Base-by-base conservation (phyloP, 2,888 invertebrate genomes). In the Cephus pygmeus region DNA sequence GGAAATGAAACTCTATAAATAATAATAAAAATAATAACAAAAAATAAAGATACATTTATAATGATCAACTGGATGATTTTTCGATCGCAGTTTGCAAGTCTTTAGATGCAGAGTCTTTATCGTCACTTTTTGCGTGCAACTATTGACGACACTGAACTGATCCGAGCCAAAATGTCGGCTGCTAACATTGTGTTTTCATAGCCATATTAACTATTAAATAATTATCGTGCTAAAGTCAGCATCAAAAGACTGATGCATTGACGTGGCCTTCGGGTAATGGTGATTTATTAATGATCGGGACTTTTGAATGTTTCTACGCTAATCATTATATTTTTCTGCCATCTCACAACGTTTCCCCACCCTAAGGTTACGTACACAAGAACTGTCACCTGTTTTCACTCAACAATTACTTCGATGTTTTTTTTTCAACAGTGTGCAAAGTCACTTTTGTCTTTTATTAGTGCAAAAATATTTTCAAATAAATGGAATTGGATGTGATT, bases 181-280 rank as follows among this genome's bases (percentile, higher is more conserved):
- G 77, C 77, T 80, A 77, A 73, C 35, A 9, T 56, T 74, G n/a
- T 69, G 74, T 40, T 77, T 80, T 80, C 75, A 80, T 77, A 31
- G 34, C n/a, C 76, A 34, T 76, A 73, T 74, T 73, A 73, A 73
- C 56, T 30, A 34, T 15, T 35, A 73, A 71, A 30, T 36, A 34
- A 15, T 75, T 69, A 23, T 34, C 23, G 56, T 23, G 56, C 6
- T 56, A 56, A 23, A 56, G 23, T 23, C 56, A 56, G 1, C 23
- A 23, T 9, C 9, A 1, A 56, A 15, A 56, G 23, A 56, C 56
- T 9, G 56, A 23, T 23, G 9, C 23, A 56, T 56, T 56, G 56
- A 56, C 9, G 56, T 56, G 56, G 23, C 56, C 23, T 56, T 56
- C 56, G 56, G 56, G 23, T 23, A 23, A 56, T 56, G 56, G 23